phyloP scores from a whole-genome alignment of 2,888 invertebrate species.

The Andricus quercusramuli region DNA sequence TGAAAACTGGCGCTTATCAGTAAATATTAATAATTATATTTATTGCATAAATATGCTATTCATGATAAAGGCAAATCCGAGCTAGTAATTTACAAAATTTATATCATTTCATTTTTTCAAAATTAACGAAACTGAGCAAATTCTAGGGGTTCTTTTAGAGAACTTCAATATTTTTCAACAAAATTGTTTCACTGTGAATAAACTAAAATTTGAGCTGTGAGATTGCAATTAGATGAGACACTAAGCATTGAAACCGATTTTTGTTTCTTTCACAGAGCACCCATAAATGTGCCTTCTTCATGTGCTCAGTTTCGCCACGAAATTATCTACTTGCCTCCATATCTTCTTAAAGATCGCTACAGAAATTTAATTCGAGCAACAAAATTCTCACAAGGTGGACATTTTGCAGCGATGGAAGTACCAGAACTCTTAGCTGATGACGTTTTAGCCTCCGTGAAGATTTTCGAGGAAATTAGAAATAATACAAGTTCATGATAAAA shows the following conservation, averaged over 20 bases:
- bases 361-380: slow-evolving; percentile 69
- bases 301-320: slow-evolving; percentile 74
- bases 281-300: slow-evolving; percentile 67
- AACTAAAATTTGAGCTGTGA: neutral
- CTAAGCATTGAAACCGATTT: neutral
- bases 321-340: slow-evolving; percentile 63
- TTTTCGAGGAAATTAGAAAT: slow-evolving; percentile 19
- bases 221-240: too few species aligned
- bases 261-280: slow-evolving; percentile 38
- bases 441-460: slow-evolving; percentile 60
- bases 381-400: slow-evolving; percentile 71
- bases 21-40: slow-evolving; percentile 68
- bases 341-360: slow-evolving; percentile 66
- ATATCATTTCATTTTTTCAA: too few species aligned
- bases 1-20: slow-evolving; percentile 73
- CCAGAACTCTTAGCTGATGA: slow-evolving; percentile 72
- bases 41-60: too few species aligned
- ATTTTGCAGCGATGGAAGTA: slow-evolving; percentile 74
- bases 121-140: too few species aligned
- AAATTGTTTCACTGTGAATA: neutral
- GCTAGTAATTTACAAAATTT: too few species aligned
- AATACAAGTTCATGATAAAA: neutral
- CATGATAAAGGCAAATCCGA: too few species aligned
- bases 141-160: too few species aligned
- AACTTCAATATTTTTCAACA: too few species aligned